Percentiles rank a stretch among this genome's conserved stretches.
These are phyloP conservation scores for Eubucco bourcierii DNA, from an alignment of 2,113 vertebrate species.

Conservation along the genomic window DNA sequence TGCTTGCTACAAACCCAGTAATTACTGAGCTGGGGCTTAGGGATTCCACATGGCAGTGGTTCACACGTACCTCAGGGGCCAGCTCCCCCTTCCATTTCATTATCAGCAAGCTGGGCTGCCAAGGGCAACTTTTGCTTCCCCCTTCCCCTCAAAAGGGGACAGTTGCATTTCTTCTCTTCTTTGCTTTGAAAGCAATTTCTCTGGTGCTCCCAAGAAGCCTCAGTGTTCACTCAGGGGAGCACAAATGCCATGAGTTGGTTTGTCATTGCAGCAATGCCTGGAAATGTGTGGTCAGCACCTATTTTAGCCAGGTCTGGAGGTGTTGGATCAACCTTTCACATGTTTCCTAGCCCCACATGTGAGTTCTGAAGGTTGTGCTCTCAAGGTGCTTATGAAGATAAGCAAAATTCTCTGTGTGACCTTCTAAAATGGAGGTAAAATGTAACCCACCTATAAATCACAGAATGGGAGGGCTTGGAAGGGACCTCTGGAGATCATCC, in stretches of 20 bases:
- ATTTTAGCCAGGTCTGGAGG: background rate
- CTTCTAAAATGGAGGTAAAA: background rate
- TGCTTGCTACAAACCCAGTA: background rate
- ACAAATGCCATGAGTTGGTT: background rate
- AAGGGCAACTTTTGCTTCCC: background rate
- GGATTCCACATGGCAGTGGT: background rate
- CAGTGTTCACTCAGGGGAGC: fast-evolving
- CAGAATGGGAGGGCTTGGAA: too few species aligned
- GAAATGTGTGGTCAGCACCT: background rate
- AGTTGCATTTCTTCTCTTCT: background rate
- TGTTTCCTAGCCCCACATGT: fast-evolving
- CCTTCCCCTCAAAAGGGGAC: background rate
- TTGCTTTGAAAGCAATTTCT: background rate
- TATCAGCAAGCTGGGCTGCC: slow-evolving; percentile 11
- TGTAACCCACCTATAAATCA: background rate
- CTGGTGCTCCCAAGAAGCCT: background rate
- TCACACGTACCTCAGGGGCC: background rate
- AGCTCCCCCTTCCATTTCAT: slow-evolving; percentile 37
- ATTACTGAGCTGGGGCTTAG: background rate
- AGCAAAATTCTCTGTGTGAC: background rate
- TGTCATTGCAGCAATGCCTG: background rate
- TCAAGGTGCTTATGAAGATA: background rate
- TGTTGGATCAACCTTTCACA: background rate
- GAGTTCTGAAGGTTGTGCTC: background rate
- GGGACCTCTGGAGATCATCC: too few species aligned